Conservation (phyloP, 2,113 vertebrate genomes). For the Eretmochelys imbricata region DNA sequence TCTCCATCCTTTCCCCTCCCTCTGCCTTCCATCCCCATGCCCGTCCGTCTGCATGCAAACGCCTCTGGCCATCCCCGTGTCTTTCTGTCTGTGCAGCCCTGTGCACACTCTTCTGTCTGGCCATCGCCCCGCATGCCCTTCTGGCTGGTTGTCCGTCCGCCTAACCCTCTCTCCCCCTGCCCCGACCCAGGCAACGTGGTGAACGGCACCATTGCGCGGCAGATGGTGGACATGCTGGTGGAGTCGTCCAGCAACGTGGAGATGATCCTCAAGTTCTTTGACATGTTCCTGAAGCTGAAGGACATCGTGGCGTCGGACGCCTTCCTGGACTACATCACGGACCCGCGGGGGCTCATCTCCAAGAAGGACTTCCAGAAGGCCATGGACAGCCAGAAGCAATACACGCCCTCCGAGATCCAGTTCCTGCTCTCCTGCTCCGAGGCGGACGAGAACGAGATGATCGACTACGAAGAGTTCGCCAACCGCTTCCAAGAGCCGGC, state of each 20-base stretch:
- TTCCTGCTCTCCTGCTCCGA: constrained; percentile 97
- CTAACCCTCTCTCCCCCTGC: neutral
- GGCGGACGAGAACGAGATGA: constrained; percentile 98
- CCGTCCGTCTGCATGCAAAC: too few relatives aligned
- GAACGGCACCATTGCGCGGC: constrained; percentile 94
- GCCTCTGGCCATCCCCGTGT: too few relatives aligned
- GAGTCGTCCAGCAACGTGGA: constrained; percentile 98
- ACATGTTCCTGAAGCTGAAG: constrained; percentile 98
- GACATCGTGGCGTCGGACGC: constrained; percentile 96
- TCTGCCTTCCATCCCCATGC: neutral
- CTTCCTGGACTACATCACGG: constrained; percentile 91
- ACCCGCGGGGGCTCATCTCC: constrained; percentile 95
- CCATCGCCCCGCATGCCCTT: neutral
- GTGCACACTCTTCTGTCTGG: too few relatives aligned
- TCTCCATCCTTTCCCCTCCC: too few relatives aligned
- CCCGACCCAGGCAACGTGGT: constrained; percentile 89
- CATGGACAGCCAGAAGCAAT: constrained; percentile 99
- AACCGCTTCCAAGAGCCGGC: constrained; percentile 94
- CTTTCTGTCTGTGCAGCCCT: too few relatives aligned
- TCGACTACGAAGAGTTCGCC: constrained; percentile 93
- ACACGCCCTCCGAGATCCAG: constrained; percentile 90
- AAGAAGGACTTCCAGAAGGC: constrained; percentile 99
- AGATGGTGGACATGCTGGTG: constrained; percentile 99
- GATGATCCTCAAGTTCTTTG: constrained; percentile 99
- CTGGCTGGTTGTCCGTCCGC: neutral